Evolutionary conservation across 2,888 invertebrate species (phyloP), one percentile per base, ranked within the genome.

Genomic region (Ganaspis brasiliensis): DNA sequence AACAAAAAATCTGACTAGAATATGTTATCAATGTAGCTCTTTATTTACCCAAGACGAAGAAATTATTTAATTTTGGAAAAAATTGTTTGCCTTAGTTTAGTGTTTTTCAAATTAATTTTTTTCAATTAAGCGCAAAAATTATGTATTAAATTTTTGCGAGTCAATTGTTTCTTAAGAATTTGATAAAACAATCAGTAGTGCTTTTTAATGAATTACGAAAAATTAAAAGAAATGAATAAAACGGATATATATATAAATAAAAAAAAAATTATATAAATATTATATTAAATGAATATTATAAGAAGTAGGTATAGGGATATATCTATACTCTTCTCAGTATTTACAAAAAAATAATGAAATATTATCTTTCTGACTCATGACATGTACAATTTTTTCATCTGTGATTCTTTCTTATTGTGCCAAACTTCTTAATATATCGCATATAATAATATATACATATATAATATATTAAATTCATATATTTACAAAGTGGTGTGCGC

Each of bases 391-490:
- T 89, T 87, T 90, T 90, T 90, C 84, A 85, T 85, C 88, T 90
- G 90, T 90, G 90, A 90, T 90, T 90, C 87, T 89, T 89, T 90
- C 89, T 90, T 87, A 89, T 87, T 87, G 90, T 90, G 90, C 90
- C 90, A 90, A 90, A 88, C 87, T 87, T 88, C 85, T 82, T 85
- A 83, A 85, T 83, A 86, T 84, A 87, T 59, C 84, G 85, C 81
- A 80, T 75, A 83, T 77, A 63, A 77, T 67, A 81, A 76, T n/a
- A 78, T 56, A 80, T 75, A 79, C 49, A 77, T 76, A 61, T 76
- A 78, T 78, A 77, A 79, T 70, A 81, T 70, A 78, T 56, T 75
- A 77, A 77, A 78, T 76, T 77, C 74, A 74, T 79, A 76, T 77
- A 81, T 77, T 75, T 61, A 77, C 37, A 77, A 37, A 56, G 45